Evolutionary conservation across 2,888 invertebrate genomes (phyloP), one percentile per base, ranked within the genome.

Genomic region (Dryadula phaetusa): DNA sequence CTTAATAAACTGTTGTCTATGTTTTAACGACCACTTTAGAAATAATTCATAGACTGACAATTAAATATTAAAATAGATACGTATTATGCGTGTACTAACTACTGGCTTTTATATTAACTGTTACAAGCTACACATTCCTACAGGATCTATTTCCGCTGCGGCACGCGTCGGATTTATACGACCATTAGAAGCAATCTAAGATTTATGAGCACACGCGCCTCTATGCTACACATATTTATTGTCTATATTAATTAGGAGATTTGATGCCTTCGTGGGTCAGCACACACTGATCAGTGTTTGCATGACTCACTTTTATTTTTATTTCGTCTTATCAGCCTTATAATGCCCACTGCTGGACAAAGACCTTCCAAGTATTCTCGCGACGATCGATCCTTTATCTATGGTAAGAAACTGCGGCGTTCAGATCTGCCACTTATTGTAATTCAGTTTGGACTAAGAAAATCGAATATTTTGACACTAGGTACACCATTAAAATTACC

Each of bases 161-260:
- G 80, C 87, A 85, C 86, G 85, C 79, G 86, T 78, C 81, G 63
- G n/a, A 28, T 25, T 49, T 54, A 42, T 52, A 67, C 79, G 79
- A 82, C 66, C 76, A 82, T 85, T 86, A 86, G 84, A 86, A 42
- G 44, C 84, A 16, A 42, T 82, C n/a, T n/a, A 80, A 79, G 85
- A 85, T 84, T 86, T 82, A 84, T 76, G 74, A 78, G 71, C 69
- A 77, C 77, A 60, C 44, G 64, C 62, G 68, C 70, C 70, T 62
- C 74, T 37, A 54, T 67, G 67, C 49, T 46, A 64, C 40, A 54
- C 64, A 40, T 56, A 61, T 70, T 44, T 60, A 34, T 64, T 49
- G 28, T 49, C 16, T 28, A 28, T 3, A 49, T 28, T 49, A 49
- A 28, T 49, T 49, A 1, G 8, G 10, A 25, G n/a, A 42, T 22